These are phyloP conservation scores for Galaxias olidus DNA, from an alignment of 2,797 vertebrate species.

Conservation along the genomic window DNA sequence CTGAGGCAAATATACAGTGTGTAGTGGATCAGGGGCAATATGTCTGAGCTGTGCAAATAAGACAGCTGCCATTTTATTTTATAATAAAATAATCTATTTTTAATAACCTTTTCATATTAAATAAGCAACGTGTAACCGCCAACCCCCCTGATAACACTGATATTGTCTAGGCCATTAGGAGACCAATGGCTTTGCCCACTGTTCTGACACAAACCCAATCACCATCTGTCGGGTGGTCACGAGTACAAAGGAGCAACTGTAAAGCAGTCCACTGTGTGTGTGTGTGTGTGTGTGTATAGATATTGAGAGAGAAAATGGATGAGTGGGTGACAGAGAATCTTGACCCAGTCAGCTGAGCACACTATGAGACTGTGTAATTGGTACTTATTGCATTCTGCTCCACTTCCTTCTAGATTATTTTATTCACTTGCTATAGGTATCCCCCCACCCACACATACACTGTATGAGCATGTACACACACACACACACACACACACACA, in stretches of 20 bases:
- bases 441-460: constrained; percentile 52
- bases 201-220: constrained; percentile 7
- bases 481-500: neutral
- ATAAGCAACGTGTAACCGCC: too few relatives aligned
- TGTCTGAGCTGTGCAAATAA: too few relatives aligned
- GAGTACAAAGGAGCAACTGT: neutral
- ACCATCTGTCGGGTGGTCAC: neutral
- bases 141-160: too few relatives aligned
- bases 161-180: neutral
- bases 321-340: constrained; percentile 14
- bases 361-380: constrained; percentile 38
- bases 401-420: constrained; percentile 68
- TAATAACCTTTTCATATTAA: too few relatives aligned
- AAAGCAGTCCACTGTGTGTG: neutral
- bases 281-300: neutral
- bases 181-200: neutral
- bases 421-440: constrained; percentile 62
- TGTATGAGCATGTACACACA: constrained; percentile 27
- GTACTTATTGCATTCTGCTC: constrained; percentile 74
- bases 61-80: too few relatives aligned
- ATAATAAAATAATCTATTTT: too few relatives aligned
- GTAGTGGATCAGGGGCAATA: too few relatives aligned
- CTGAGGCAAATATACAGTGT: too few relatives aligned
- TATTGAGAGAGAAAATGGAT: neutral
- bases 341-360: constrained; percentile 64